Conservation (phyloP, 2,797 vertebrate genomes). For the Trichosurus vulpecula region DNA sequence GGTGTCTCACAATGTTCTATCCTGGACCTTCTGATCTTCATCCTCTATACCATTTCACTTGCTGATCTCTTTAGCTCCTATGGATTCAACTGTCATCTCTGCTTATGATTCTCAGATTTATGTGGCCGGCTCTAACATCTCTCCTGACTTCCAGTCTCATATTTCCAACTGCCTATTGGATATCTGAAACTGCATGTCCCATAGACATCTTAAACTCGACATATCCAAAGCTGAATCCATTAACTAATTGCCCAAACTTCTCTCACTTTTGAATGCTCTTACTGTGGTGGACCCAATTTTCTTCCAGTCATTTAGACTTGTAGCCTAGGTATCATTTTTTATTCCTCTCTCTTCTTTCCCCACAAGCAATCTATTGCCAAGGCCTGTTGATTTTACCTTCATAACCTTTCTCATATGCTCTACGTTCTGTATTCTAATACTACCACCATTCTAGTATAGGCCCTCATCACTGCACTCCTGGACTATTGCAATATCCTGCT, state of each 20-base stretch:
- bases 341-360: neutral
- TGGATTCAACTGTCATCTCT: too few relatives aligned
- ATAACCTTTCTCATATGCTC: neutral
- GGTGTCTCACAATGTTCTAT: too few relatives aligned
- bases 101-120: too few relatives aligned
- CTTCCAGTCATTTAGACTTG: neutral
- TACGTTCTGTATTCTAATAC: neutral
- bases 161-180: too few relatives aligned
- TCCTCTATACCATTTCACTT: too few relatives aligned
- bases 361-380: neutral
- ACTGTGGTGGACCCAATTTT: neutral
- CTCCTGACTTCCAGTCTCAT: neutral
- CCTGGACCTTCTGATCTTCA: too few relatives aligned
- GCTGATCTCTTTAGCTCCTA: too few relatives aligned
- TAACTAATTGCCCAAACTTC: neutral
- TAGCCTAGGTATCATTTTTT: neutral
- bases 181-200: too few relatives aligned
- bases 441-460: neutral
- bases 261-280: neutral
- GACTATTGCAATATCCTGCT: neutral
- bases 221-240: neutral
- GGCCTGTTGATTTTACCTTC: neutral
- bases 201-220: neutral
- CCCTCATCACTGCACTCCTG: neutral
- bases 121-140: neutral